Evolutionary conservation across 2,113 vertebrate species (phyloP).

Genomic region (Mugil cephalus): DNA sequence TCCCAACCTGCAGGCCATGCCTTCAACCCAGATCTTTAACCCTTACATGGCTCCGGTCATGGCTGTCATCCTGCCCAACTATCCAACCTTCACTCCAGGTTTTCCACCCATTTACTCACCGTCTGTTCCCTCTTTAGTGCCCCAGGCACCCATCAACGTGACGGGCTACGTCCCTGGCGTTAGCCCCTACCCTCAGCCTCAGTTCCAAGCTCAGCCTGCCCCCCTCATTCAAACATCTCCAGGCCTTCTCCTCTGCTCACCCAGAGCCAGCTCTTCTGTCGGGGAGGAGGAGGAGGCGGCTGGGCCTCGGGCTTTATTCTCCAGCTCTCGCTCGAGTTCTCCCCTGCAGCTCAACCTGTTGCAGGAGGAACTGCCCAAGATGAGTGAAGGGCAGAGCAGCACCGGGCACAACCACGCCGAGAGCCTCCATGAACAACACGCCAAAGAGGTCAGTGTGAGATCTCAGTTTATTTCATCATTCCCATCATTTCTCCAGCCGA

Average conservation of each 20-base stretch:
- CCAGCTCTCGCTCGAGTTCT: conserved; percentile 89
- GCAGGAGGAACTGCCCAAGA: conserved; percentile 87
- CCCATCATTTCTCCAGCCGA: no score
- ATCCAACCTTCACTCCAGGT: conserved; percentile 70
- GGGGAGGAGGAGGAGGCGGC: conserved; percentile 69
- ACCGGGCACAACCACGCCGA: conserved; percentile 58
- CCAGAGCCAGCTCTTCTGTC: conserved; percentile 53
- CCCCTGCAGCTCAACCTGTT: conserved; percentile 90
- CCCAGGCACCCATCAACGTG: conserved; percentile 59
- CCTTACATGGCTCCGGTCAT: conserved; percentile 78
- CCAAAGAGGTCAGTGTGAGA: conserved; percentile 63
- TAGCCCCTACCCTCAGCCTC: conserved; percentile 58
- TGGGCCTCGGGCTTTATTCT: conserved; percentile 65
- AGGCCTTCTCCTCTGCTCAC: conserved; percentile 56
- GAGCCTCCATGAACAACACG: conserved; percentile 73
- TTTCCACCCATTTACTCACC: conserved; percentile 75
- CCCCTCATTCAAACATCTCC: conserved; percentile 7
- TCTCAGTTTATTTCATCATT: not conserved
- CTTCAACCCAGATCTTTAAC: conserved; percentile 66
- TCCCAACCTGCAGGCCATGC: conserved; percentile 54
- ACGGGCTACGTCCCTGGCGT: conserved; percentile 41
- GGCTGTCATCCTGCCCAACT: conserved; percentile 85
- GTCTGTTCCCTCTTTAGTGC: conserved; percentile 36
- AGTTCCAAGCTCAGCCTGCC: conserved; percentile 52
- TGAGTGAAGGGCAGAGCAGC: conserved; percentile 67